Base-by-base conservation (phyloP, 30 jellyfish, hydroid and myxozoan genomes). In the Aurelia coerulea region DNA sequence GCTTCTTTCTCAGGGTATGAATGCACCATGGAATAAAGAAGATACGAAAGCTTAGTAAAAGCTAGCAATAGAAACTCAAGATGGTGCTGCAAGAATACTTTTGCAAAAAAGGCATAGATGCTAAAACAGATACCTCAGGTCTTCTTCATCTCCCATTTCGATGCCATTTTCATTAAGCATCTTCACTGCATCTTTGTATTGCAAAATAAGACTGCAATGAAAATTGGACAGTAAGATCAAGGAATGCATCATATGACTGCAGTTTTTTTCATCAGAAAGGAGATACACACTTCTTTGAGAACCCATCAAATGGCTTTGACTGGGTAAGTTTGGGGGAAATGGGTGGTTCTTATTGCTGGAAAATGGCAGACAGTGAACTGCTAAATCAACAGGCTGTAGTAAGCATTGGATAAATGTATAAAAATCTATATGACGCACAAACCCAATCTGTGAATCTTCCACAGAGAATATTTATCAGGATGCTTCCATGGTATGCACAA, bases 61-160 rank as follows among this genome's bases (percentile, higher is more conserved):
- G 5, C 5, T 5, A 37, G 49, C 56, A 4, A 46, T 46, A 1
- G 15, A 7, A 46, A 46, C 15, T 46, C 56, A 46, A 46, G 56
- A 9, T 46, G 2, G 56, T 46, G 56, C 1, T 9, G 8, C 56
- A 46, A 46, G 51, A 39, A 39, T 39, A 39, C 51, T 1, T 39
- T 46, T 46, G 15, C 8, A 46, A 2, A 46, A 0, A 7, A 46
- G 13, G 56, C 56, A 46, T 2, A 1, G 6, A 46, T 46, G 56
- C 56, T 4, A 5, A 14, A 46, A 46, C 18, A 42, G 67, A 39
- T 68, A 92, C 99, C 99, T 96, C 15, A 96, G 76, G 64, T 96
- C 99, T 42, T 96, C 99, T 67, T 91, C 98, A 68, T 96, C 99
- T 10, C 99, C 99, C 88, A 96, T 92, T 87, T 96, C 99, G 15